Percentiles rank a stretch among this genome's conserved stretches.
Evolutionary conservation across 1,140 invertebrate genomes (phyloP).

Genomic region (Euwallacea fornicatus): DNA sequence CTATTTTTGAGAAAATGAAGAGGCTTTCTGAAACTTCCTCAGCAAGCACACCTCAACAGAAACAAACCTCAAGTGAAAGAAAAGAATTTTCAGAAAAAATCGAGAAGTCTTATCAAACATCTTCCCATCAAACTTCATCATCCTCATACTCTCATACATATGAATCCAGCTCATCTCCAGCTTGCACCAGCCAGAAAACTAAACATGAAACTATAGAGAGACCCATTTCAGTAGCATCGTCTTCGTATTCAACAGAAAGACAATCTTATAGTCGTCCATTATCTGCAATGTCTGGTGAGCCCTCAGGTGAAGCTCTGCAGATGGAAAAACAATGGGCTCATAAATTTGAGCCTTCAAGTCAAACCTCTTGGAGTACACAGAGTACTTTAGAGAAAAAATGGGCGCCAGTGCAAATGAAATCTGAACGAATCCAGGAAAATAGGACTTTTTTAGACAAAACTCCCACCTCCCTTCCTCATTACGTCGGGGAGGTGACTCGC

Average conservation of each 20-base stretch:
- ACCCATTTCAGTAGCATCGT: conserved; percentile 36
- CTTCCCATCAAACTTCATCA: conserved; percentile 40
- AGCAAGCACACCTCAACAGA: conserved; percentile 59
- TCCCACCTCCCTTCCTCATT: conserved; percentile 49
- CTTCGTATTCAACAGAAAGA: conserved; percentile 42
- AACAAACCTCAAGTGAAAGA: conserved; percentile 46
- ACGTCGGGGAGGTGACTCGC: conserved; percentile 50
- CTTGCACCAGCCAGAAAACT: conserved; percentile 43
- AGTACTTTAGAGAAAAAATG: conserved; percentile 48
- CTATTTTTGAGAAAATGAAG: conserved; percentile 63
- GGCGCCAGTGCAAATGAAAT: conserved; percentile 43
- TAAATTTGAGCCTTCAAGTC: conserved; percentile 59
- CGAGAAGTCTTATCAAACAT: conserved; percentile 41
- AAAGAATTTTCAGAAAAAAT: conserved; percentile 46
- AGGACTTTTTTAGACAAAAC: conserved; percentile 41
- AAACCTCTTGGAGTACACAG: conserved; percentile 49
- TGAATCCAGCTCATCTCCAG: conserved; percentile 31
- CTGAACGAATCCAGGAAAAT: conserved; percentile 41
- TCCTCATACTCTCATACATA: conserved; percentile 36
- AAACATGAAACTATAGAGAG: conserved; percentile 45
- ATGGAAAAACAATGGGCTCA: conserved; percentile 68
- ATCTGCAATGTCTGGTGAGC: conserved; percentile 44
- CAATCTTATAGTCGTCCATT: conserved; percentile 37
- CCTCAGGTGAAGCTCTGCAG: conserved; percentile 58
- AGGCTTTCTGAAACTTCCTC: conserved; percentile 63